phyloP scores from a whole-genome alignment of 2,113 vertebrate genomes.

The Atractosteus spatula region DNA sequence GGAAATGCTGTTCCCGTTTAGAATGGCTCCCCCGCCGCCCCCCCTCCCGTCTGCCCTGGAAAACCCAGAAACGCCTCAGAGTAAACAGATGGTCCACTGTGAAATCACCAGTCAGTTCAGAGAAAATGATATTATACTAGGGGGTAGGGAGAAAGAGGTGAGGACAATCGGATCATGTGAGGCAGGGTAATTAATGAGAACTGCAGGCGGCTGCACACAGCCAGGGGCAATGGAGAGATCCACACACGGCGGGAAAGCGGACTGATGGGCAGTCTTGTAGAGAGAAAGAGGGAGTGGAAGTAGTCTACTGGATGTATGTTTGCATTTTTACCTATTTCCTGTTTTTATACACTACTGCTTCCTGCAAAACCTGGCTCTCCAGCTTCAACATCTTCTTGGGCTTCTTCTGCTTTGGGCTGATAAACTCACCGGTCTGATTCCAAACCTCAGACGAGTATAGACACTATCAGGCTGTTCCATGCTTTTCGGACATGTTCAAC shows the following conservation, averaged over 20 bases:
- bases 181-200: slow-evolving; percentile 22
- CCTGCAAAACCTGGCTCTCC: too few relatives aligned
- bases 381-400: too few relatives aligned
- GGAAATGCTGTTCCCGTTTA: slow-evolving; percentile 17
- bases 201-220: slow-evolving; percentile 8
- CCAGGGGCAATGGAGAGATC: neutral
- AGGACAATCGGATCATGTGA: slow-evolving; percentile 22
- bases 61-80: slow-evolving; percentile 8
- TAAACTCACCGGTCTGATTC: too few relatives aligned
- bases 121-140: slow-evolving; percentile 19
- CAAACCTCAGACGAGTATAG: too few relatives aligned
- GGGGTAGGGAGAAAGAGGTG: neutral
- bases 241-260: neutral
- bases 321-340: too few relatives aligned
- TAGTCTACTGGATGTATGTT: neutral
- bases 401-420: too few relatives aligned
- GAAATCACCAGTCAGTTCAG: slow-evolving; percentile 17
- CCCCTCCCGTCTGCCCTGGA: neutral
- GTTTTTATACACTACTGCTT: too few relatives aligned
- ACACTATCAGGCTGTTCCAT: too few relatives aligned
- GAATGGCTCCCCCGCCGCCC: slow-evolving; percentile 1
- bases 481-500: too few relatives aligned
- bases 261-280: neutral
- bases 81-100: slow-evolving; percentile 22
- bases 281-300: neutral